phyloP scores from a whole-genome alignment of 2,888 invertebrate species.

The Globia sparganii region DNA sequence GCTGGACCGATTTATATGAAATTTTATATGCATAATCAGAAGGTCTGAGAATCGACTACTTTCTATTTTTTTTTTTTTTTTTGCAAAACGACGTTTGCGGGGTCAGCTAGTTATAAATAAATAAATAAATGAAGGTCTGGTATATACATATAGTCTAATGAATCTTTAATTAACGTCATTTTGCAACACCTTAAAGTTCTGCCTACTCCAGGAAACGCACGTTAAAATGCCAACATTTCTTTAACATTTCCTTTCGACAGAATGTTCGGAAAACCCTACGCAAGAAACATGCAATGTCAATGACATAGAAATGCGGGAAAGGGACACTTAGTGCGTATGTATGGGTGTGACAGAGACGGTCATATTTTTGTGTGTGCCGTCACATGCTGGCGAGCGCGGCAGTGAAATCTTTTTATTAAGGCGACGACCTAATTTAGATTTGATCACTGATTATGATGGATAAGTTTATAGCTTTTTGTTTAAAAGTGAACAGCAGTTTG shows the following conservation, averaged over 20 bases:
- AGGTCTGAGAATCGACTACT: too few species aligned
- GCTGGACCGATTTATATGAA: too few species aligned
- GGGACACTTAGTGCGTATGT: conserved; percentile 65
- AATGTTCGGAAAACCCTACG: conserved; percentile 66
- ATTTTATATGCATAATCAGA: too few species aligned
- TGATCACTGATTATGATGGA: conserved; percentile 8
- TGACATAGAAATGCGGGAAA: conserved; percentile 73
- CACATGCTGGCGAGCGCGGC: conserved; percentile 71
- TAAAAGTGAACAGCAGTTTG: too few species aligned
- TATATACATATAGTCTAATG: neutral
- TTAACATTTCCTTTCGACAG: conserved; percentile 56
- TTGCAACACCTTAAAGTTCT: neutral
- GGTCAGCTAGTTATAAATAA: too few species aligned
- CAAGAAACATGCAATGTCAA: conserved; percentile 66
- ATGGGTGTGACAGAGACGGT: conserved; percentile 69
- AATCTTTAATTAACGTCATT: neutral
- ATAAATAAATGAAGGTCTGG: too few species aligned
- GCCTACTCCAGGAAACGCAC: conserved; percentile 9
- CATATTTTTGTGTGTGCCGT: conserved; percentile 72
- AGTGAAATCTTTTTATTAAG: conserved; percentile 83
- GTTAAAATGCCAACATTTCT: conserved; percentile 1
- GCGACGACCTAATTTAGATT: conserved; percentile 66
- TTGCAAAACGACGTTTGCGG: too few species aligned
- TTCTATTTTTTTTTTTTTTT: too few species aligned
- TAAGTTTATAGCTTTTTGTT: neutral